phyloP scores from a whole-genome alignment of 2,113 vertebrate genomes.

The Caranx ignobilis region DNA sequence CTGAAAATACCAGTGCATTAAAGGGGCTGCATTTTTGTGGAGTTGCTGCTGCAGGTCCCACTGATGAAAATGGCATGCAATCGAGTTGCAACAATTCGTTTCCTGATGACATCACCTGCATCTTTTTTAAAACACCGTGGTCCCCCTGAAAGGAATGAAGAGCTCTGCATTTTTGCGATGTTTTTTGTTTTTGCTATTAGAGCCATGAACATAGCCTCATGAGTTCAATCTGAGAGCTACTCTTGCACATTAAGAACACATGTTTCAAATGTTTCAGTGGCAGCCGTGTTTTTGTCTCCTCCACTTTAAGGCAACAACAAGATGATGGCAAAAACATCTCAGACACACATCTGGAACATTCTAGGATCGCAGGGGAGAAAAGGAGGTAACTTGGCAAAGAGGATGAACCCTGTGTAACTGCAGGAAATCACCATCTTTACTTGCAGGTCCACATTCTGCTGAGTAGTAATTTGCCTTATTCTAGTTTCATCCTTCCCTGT shows the following conservation, averaged over 20 bases:
- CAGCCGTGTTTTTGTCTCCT: neutral
- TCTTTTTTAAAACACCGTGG: neutral
- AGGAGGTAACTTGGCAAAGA: neutral
- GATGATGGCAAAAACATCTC: neutral
- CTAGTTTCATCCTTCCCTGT: neutral
- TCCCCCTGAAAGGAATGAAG: neutral
- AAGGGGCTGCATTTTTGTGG: neutral
- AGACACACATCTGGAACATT: neutral
- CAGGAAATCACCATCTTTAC: neutral
- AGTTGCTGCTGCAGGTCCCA: neutral
- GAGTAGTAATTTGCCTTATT: slow-evolving; percentile 13
- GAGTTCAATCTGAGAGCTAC: neutral
- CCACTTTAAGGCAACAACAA: neutral
- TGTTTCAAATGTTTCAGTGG: neutral
- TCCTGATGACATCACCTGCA: neutral
- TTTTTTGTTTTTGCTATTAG: neutral
- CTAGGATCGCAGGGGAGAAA: neutral
- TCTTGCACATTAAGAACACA: neutral
- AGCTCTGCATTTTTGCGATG: neutral
- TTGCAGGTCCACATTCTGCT: neutral
- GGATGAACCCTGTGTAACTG: neutral
- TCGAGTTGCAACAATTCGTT: neutral
- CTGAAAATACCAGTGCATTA: neutral
- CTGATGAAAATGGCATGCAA: neutral
- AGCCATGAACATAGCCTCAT: neutral